Evolutionary conservation across 2,888 invertebrate species (phyloP), one percentile per base, ranked within the genome.

Genomic region (Drosophila mulleri): DNA sequence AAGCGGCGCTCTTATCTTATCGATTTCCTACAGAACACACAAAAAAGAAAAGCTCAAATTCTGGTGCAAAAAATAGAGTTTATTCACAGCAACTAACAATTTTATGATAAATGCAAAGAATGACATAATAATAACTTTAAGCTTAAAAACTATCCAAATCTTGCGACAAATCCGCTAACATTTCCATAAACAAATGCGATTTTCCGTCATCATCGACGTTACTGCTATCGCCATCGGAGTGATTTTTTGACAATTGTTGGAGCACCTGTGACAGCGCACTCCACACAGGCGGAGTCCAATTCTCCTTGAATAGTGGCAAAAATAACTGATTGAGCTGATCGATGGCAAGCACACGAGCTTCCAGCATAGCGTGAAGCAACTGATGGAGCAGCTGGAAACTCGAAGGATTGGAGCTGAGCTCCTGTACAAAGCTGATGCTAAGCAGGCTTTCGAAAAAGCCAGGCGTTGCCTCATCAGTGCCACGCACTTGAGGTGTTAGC

Each of bases 291-390:
- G 94, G 93, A 0, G 94, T 92, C 96, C 96, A 96, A 67, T 96
- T 95, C 75, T 94, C 94, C 78, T 95, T 94, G 67, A 96, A 96
- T 16, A 96, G 94, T 1, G 95, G 94, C 42, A 96, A 92, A 80
- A 96, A 95, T 80, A 96, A 95, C 56, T 95, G 94, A 77, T 95
- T 95, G 12, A 96, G 90, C 1, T 94, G 93, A 52, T 95, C 95
- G 18, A 95, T 93, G 5, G 93, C 94, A 69, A 96, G 85, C 57
- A 96, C 93, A 26, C 94, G 91, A 50, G 94, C 92, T 9, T 93
- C 93, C 57, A 96, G 89, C 86, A 96, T 73, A 67, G 92, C 92
- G 62, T 93, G 91, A 2, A 95, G 75, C 4, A 94, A 88, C 0
- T 91, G 85, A 0, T 93, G 93, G 77, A 95, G 82, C 0, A 93